Percentiles rank a stretch among this genome's conserved stretches.
These are phyloP conservation scores for Chloroclysta siterata DNA, from an alignment of 2,888 invertebrate genomes.

Conservation along the genomic window DNA sequence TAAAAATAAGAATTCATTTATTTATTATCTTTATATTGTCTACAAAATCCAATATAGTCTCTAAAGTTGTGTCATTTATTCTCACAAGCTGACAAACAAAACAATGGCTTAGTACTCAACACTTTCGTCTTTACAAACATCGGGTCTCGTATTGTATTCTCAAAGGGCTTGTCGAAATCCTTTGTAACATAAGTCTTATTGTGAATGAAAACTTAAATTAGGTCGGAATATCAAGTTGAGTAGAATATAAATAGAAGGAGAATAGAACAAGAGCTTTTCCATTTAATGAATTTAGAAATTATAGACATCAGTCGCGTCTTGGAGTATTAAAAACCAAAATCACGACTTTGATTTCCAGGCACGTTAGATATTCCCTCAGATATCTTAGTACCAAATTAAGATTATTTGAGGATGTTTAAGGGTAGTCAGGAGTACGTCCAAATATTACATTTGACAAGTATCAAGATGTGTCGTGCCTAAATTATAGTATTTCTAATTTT, in stretches of 20 bases:
- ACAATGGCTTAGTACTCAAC: constrained; percentile 51
- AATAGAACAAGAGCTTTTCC: constrained; percentile 17
- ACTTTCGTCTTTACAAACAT: constrained; percentile 56
- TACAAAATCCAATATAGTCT: constrained; percentile 46
- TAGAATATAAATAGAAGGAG: constrained; percentile 5
- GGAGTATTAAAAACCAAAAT: too few relatives aligned
- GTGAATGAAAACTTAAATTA: constrained; percentile 74
- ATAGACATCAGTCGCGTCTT: constrained; percentile 16
- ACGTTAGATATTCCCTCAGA: too few relatives aligned
- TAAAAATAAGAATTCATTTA: constrained; percentile 2
- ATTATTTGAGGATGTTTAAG: too few relatives aligned
- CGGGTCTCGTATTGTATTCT: constrained; percentile 54
- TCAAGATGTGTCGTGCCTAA: too few relatives aligned
- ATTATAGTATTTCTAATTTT: too few relatives aligned
- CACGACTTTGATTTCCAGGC: too few relatives aligned
- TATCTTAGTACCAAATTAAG: too few relatives aligned
- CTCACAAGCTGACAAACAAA: constrained; percentile 57
- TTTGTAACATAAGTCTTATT: constrained; percentile 65
- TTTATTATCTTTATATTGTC: constrained; percentile 32
- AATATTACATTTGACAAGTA: too few relatives aligned
- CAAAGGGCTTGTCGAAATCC: constrained; percentile 62
- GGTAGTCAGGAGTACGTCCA: too few relatives aligned
- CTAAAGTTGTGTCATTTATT: constrained; percentile 51
- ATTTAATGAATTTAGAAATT: constrained; percentile 12
- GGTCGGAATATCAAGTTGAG: constrained; percentile 49